Percentiles rank a stretch among this genome's conserved stretches.
Evolutionary conservation across 2,113 vertebrate species (phyloP).

Genomic region (Azemiops feae): DNA sequence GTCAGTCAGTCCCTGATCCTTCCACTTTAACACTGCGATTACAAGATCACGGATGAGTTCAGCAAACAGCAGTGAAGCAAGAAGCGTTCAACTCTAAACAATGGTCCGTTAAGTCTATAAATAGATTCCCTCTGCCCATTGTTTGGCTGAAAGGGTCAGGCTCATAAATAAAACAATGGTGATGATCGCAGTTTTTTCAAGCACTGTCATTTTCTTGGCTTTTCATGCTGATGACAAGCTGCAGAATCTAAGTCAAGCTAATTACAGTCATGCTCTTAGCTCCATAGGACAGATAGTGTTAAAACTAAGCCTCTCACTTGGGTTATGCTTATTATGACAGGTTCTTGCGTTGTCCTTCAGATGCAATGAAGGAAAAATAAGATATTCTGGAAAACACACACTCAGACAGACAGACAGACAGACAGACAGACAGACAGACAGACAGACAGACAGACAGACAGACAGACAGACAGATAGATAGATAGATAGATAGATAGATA

Average conservation of each 20-base stretch:
- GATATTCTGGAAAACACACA: not conserved
- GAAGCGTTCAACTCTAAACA: not conserved
- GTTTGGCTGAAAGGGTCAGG: not conserved
- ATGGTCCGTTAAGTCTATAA: not conserved
- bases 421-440: too few species aligned
- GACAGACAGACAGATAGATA: too few species aligned
- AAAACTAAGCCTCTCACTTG: not conserved
- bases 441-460: too few species aligned
- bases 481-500: too few species aligned
- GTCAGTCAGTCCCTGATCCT: not conserved
- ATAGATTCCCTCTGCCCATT: not conserved
- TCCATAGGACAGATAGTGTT: conserved; percentile 13
- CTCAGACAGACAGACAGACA: not conserved
- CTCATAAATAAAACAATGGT: not conserved
- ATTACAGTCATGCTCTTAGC: not conserved
- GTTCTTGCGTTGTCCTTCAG: conserved; percentile 26
- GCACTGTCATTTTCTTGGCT: not conserved
- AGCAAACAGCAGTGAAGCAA: not conserved
- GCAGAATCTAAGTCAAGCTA: not conserved
- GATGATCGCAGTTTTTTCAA: not conserved
- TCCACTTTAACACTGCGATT: not conserved
- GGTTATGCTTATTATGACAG: not conserved
- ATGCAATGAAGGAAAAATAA: conserved; percentile 5
- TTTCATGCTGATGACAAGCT: not conserved
- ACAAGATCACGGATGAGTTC: not conserved